A percentile compares a stretch with the other conserved stretches of the same genome.
Conservation (phyloP, 2,797 vertebrate species). For the Acomys russatus region DNA sequence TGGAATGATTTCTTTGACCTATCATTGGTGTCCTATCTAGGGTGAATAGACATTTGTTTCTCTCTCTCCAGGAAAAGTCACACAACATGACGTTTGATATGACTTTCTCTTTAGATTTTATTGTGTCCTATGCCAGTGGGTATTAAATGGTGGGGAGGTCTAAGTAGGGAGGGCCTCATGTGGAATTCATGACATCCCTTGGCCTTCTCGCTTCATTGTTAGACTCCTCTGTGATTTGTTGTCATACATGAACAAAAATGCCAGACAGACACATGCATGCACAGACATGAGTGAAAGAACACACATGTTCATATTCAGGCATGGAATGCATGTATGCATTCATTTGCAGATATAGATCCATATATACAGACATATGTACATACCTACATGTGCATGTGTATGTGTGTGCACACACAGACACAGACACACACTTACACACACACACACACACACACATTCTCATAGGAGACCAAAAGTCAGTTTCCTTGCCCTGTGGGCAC, state of each 20-base stretch:
- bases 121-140: background rate
- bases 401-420: background rate
- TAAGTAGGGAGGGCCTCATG: background rate
- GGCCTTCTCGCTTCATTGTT: background rate
- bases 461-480: background rate
- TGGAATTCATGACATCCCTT: background rate
- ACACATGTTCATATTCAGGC: background rate
- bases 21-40: background rate
- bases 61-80: background rate
- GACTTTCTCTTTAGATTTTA: background rate
- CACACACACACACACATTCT: background rate
- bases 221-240: conserved; percentile 8
- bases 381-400: background rate
- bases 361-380: background rate
- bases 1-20: background rate
- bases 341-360: background rate
- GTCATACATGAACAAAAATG: background rate
- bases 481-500: background rate
- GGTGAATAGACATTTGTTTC: background rate
- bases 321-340: background rate
- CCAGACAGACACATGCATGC: background rate
- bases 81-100: background rate
- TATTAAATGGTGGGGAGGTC: background rate
- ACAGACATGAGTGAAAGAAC: background rate
- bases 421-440: background rate